These are phyloP conservation scores for Gavialis gangeticus DNA, from an alignment of 2,113 vertebrate genomes.

Conservation along the genomic window DNA sequence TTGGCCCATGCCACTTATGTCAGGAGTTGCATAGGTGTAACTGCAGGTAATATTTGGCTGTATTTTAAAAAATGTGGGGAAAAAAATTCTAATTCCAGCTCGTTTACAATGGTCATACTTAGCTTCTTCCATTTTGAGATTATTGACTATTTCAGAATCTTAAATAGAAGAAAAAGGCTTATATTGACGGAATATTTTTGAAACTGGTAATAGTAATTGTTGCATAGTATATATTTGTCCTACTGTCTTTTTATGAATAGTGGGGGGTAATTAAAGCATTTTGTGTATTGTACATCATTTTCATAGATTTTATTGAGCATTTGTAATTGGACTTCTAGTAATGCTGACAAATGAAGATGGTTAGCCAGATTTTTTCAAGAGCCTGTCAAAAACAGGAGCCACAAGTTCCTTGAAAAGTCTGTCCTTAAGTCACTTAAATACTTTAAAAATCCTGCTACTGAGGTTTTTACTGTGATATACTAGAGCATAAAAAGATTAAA, in stretches of 20 bases:
- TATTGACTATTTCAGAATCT: not conserved
- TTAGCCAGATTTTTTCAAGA: not conserved
- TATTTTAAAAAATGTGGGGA: not conserved
- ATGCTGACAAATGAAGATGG: not conserved
- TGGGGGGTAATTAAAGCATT: too few relatives aligned
- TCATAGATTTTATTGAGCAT: not conserved
- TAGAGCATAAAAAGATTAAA: not conserved
- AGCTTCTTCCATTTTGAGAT: not conserved
- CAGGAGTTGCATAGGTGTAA: not conserved
- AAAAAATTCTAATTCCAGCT: not conserved
- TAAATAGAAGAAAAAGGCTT: not conserved
- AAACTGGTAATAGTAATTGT: not conserved
- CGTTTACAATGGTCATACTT: not conserved
- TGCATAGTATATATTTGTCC: not conserved
- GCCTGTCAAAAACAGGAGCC: not conserved
- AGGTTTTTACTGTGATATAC: not conserved
- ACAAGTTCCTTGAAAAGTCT: not conserved
- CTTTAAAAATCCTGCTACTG: not conserved
- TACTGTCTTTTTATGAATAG: not conserved
- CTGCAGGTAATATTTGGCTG: not conserved
- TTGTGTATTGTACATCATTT: not conserved
- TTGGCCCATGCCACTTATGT: not conserved
- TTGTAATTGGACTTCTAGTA: not conserved
- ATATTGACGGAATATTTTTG: not conserved
- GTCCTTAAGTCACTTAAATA: too few relatives aligned